These are phyloP conservation scores for Rattus norvegicus DNA, from an alignment of 2,113 vertebrate species.

Conservation along the genomic window DNA sequence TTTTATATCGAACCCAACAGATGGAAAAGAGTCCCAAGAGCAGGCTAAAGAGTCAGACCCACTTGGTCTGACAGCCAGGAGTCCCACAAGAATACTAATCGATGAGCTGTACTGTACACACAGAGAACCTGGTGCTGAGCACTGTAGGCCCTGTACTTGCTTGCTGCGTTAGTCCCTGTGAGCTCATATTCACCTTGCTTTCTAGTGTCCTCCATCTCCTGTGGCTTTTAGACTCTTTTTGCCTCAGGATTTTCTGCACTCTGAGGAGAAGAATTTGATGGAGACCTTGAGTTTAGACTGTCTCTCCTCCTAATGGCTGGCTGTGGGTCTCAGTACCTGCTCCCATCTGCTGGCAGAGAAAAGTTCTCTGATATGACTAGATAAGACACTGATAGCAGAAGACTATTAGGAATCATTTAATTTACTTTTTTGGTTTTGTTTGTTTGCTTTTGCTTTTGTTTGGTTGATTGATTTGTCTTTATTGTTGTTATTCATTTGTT, in stretches of 20 bases:
- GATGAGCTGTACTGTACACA: neutral
- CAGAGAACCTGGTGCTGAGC: neutral
- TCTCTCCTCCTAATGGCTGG: neutral
- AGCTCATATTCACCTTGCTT: neutral
- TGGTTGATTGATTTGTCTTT: neutral
- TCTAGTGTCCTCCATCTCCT: neutral
- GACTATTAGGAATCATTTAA: neutral
- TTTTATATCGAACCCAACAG: neutral
- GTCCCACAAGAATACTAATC: neutral
- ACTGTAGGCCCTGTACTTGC: neutral
- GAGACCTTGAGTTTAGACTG: neutral
- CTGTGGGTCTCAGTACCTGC: neutral
- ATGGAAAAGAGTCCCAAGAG: neutral
- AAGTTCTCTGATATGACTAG: neutral
- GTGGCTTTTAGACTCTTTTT: neutral
- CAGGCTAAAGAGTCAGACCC: neutral
- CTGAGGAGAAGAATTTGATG: neutral
- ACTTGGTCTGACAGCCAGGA: neutral
- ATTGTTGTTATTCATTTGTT: neutral
- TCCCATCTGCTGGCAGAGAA: neutral
- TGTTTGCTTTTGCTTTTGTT: neutral
- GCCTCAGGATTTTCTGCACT: neutral
- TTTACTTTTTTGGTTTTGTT: neutral
- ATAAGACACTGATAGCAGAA: neutral
- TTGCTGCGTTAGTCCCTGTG: neutral